These are phyloP conservation scores for Epinephelus cyanopodus DNA, from an alignment of 2,113 vertebrate species.

Conservation along the genomic window DNA sequence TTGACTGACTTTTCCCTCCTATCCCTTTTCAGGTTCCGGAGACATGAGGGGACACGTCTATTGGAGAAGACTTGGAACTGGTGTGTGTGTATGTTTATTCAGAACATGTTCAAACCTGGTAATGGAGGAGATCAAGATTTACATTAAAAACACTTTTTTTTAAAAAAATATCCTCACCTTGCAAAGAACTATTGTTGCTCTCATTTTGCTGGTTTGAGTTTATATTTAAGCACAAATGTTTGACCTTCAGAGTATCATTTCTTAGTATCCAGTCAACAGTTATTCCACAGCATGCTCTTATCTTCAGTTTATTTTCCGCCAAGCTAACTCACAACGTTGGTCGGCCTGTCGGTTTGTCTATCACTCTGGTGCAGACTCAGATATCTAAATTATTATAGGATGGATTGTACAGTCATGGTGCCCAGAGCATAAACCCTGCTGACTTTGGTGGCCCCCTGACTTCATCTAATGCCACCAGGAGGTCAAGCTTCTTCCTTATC, in stretches of 20 bases:
- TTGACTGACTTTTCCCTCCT: constrained; percentile 65
- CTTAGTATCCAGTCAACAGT: not conserved
- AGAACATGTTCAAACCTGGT: constrained; percentile 69
- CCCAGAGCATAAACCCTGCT: not conserved
- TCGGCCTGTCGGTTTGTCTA: not conserved
- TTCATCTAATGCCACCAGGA: not conserved
- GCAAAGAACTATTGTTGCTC: not conserved
- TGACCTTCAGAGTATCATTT: not conserved
- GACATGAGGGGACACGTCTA: constrained; percentile 75
- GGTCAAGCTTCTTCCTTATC: not conserved
- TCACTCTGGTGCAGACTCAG: not conserved
- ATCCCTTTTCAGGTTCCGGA: constrained; percentile 69
- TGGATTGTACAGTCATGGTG: not conserved
- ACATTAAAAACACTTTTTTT: constrained; percentile 16
- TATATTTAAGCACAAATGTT: not conserved
- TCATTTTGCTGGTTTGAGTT: not conserved
- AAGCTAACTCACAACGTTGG: too few species aligned
- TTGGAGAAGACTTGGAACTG: constrained; percentile 47
- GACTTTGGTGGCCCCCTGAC: not conserved
- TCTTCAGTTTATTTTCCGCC: not conserved
- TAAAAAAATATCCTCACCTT: not conserved
- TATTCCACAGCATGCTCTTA: not conserved
- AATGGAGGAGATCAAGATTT: constrained; percentile 41
- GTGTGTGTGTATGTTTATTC: constrained; percentile 33
- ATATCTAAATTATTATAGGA: not conserved